Evolutionary conservation across 2,113 vertebrate species (phyloP).

Genomic region (Melanerpes aurifrons): DNA sequence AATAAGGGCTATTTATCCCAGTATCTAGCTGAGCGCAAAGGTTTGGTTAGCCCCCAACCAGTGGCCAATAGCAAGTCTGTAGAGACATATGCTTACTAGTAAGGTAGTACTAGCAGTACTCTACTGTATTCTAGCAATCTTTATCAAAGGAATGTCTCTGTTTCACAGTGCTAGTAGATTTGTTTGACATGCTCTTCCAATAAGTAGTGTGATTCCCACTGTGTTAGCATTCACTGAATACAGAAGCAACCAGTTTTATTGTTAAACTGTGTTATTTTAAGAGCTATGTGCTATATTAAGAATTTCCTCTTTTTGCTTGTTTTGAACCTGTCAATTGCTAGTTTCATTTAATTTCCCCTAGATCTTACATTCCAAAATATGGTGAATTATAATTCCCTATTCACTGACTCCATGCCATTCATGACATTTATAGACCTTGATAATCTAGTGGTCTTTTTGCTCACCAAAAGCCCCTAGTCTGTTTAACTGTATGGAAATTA

Average conservation of each 20-base stretch:
- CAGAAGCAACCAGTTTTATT: background rate
- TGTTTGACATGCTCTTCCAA: background rate
- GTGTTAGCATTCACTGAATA: background rate
- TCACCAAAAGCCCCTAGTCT: background rate
- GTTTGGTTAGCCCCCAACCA: background rate
- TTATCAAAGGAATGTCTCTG: rapidly evolving
- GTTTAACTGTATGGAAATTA: background rate
- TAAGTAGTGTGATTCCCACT: background rate
- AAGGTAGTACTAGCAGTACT: rapidly evolving
- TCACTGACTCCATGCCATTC: background rate
- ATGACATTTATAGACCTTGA: background rate
- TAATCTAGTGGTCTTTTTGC: background rate
- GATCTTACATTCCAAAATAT: background rate
- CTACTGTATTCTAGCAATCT: rapidly evolving
- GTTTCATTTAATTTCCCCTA: background rate
- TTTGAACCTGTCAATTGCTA: background rate
- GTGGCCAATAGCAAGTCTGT: background rate
- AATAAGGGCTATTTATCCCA: background rate
- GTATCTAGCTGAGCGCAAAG: background rate
- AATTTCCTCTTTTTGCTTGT: background rate
- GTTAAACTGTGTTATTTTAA: background rate
- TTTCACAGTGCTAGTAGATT: background rate
- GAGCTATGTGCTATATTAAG: background rate
- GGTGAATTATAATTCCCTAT: background rate
- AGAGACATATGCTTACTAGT: background rate